Conservation (phyloP, 2,888 invertebrate species). For the Drosophila conformis region DNA sequence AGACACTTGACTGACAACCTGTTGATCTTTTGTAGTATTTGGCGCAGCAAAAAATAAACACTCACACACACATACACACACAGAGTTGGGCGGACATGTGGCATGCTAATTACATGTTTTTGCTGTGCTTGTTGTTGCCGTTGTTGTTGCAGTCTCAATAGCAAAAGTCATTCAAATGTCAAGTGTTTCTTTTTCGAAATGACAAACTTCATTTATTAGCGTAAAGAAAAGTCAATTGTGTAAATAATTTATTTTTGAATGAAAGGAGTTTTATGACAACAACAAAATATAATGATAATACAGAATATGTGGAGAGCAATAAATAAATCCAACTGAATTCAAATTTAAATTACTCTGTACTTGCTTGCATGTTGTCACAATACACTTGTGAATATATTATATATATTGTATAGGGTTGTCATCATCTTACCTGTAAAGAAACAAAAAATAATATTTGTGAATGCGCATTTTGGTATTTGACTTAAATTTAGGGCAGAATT, state of each 20-base stretch:
- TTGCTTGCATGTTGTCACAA: conserved; percentile 13
- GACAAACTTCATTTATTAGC: neutral
- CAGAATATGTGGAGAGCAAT: neutral
- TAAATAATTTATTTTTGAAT: neutral
- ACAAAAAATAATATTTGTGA: neutral
- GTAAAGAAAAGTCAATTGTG: neutral
- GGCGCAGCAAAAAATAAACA: conserved; percentile 27
- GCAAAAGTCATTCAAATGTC: conserved; percentile 56
- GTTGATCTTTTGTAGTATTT: conserved; percentile 61
- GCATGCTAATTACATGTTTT: conserved; percentile 55
- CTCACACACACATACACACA: conserved; percentile 11
- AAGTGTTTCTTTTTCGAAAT: conserved; percentile 7
- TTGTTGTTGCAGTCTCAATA: conserved; percentile 50
- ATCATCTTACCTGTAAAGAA: conserved; percentile 41
- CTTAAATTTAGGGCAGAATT: neutral
- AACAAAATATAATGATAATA: neutral
- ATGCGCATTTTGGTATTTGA: neutral
- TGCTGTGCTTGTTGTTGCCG: conserved; percentile 27
- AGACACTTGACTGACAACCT: conserved; percentile 64
- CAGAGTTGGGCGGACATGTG: conserved; percentile 40
- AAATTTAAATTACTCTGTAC: conserved; percentile 7
- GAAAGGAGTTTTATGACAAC: neutral
- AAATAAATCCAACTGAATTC: conserved; percentile 27
- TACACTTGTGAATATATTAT: neutral
- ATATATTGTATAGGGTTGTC: neutral